A percentile compares a stretch with the other conserved stretches of the same genome.
phyloP scores from a whole-genome alignment of 2,888 invertebrate genomes.

The Chalcis sispes region DNA sequence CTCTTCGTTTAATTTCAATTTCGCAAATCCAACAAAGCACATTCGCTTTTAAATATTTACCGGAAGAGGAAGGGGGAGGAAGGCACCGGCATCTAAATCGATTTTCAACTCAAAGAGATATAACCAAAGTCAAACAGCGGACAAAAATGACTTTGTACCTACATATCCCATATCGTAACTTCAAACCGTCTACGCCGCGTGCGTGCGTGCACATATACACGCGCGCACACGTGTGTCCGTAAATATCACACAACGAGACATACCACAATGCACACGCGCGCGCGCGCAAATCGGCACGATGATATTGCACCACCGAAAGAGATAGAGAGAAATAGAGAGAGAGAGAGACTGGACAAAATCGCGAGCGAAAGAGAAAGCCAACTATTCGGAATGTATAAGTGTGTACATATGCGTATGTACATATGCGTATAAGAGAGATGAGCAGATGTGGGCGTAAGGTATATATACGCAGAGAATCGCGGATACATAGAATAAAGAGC shows the following conservation, averaged over 20 bases:
- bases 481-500: too few relatives aligned
- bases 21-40: too few relatives aligned
- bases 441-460: constrained; percentile 24
- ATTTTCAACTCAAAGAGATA: too few relatives aligned
- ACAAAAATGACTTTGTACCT: too few relatives aligned
- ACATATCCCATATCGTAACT: not conserved
- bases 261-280: not conserved
- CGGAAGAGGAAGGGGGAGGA: too few relatives aligned
- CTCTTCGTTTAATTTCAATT: too few relatives aligned
- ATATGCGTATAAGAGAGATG: too few relatives aligned
- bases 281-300: not conserved
- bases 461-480: constrained; percentile 8
- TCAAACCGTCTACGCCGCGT: not conserved
- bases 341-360: not conserved
- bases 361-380: not conserved
- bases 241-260: not conserved
- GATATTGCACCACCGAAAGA: too few relatives aligned
- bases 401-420: not conserved
- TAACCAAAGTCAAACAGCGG: too few relatives aligned
- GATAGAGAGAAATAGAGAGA: too few relatives aligned
- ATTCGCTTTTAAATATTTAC: too few relatives aligned
- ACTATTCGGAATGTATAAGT: constrained; percentile 21
- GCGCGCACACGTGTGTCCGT: not conserved
- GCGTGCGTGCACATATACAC: not conserved
- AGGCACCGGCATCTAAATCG: too few relatives aligned